Base-by-base conservation (phyloP, 2,888 invertebrate genomes). In the Oscheius sp. region DNA sequence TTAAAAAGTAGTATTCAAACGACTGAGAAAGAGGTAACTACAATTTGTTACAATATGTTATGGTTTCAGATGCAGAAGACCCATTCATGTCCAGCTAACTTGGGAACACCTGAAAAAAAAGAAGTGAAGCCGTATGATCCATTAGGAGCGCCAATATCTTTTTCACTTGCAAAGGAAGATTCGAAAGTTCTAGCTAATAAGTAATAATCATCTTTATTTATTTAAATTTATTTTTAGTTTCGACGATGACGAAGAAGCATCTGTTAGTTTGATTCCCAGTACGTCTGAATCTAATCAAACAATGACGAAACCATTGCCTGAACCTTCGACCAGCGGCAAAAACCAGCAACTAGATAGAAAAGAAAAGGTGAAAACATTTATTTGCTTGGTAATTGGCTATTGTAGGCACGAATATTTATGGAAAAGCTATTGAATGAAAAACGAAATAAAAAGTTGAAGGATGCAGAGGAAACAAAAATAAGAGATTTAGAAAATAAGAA, bases 361-460 rank as follows among this genome's bases (percentile, higher is more conserved):
- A 32, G 77, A 77, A 36, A 70, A 72, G 45, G 76, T 68, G 20
- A n/a, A 2, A 38, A n/a, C 36, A n/a, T 24, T 5, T 33, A 28
- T 33, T 1, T 5, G 17, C 17, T 24, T 56, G 32, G 8, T 36
- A 3, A 45, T 9, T 30, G 30, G 9, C 8, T 9, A n/a, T 47
- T 67, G 8, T 38, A 72, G 71, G 78, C 82, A 9, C 72, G 81
- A 33, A 71, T 81, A 4, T 82, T 82, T 57, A 81, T 82, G 82
- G 82, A 80, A 49, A 77, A 75, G 50, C 73, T 82, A 33, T 47
- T 82, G 49, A 71, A 71, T 26, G 82, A 82, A 45, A 80, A 81
- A 51, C 68, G 66, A 22, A 54, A 54, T 56, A 70, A 68, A 47
- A 76, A 77, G 32, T 38, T 59, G 36, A 22, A 67, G 17, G 76